Conservation (phyloP, 30 jellyfish, hydroid and myxozoan genomes). For the Hydractinia echinata region DNA sequence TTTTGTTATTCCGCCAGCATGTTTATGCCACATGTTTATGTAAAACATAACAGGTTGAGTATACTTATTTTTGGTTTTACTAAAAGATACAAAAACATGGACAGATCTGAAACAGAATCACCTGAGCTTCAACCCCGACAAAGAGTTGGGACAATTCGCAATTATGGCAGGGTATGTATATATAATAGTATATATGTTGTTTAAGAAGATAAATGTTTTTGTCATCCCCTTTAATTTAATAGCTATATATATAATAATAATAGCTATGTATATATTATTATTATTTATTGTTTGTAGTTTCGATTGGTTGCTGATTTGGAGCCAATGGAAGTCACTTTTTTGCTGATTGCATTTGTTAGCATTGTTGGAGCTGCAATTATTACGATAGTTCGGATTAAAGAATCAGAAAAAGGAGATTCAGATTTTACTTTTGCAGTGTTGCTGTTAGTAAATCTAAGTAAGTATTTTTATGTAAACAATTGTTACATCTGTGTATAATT, state of each 20-base stretch:
- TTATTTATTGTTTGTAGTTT: slow-evolving; percentile 28
- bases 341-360: slow-evolving; percentile 55
- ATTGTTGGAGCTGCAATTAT: slow-evolving; percentile 53
- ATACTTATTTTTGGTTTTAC: no score
- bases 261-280: not conserved
- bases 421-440: slow-evolving; percentile 68
- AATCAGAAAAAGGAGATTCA: slow-evolving; percentile 3
- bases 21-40: no score
- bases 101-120: not conserved
- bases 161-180: not conserved
- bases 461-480: slow-evolving; percentile 5
- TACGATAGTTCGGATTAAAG: slow-evolving; percentile 39
- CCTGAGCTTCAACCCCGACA: not conserved
- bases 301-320: slow-evolving; percentile 62
- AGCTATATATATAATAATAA: not conserved
- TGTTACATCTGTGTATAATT: no score
- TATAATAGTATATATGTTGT: slow-evolving; percentile 7
- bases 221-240: not conserved
- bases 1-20: no score
- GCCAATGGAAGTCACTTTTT: slow-evolving; percentile 53
- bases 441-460: slow-evolving; percentile 50
- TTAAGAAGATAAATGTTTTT: slow-evolving; percentile 5
- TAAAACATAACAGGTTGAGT: no score
- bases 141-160: not conserved
- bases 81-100: not conserved